These are phyloP conservation scores for Phylloscopus trochiloides DNA, from an alignment of 2,113 vertebrate species.

Conservation along the genomic window DNA sequence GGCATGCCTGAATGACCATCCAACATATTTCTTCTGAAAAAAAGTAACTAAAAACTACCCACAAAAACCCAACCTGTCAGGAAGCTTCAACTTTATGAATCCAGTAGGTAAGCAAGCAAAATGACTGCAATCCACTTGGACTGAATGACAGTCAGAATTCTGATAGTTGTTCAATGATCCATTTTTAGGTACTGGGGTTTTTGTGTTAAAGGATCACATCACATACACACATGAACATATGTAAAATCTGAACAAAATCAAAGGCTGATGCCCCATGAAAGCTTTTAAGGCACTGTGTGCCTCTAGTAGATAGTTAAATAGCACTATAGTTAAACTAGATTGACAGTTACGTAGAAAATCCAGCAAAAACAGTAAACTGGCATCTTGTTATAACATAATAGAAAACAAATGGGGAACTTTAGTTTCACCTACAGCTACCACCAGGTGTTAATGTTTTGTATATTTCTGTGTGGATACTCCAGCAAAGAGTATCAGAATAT, in stretches of 20 bases:
- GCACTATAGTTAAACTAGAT: not conserved
- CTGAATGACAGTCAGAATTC: not conserved
- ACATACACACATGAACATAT: rapidly evolving
- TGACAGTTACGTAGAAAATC: not conserved
- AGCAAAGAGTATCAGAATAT: not conserved
- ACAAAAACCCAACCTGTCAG: not conserved
- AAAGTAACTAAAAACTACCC: not conserved
- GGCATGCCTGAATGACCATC: not conserved
- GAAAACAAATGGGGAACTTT: not conserved
- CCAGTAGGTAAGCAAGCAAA: not conserved
- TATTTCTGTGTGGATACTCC: not conserved
- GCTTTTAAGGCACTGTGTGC: not conserved
- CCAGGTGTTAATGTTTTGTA: rapidly evolving
- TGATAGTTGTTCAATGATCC: not conserved
- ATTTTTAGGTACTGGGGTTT: not conserved
- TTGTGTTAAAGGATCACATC: not conserved
- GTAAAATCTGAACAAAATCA: not conserved
- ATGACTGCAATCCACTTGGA: not conserved
- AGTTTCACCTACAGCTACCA: not conserved
- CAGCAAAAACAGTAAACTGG: not conserved
- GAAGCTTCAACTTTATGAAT: conserved; percentile 7
- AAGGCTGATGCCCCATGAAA: not conserved
- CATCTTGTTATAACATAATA: not conserved
- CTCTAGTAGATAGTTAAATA: not conserved
- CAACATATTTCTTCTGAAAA: not conserved